Evolutionary conservation across 2,888 invertebrate genomes (phyloP), one percentile per base, ranked within the genome.

Genomic region (Caenorhabditis sinica): DNA sequence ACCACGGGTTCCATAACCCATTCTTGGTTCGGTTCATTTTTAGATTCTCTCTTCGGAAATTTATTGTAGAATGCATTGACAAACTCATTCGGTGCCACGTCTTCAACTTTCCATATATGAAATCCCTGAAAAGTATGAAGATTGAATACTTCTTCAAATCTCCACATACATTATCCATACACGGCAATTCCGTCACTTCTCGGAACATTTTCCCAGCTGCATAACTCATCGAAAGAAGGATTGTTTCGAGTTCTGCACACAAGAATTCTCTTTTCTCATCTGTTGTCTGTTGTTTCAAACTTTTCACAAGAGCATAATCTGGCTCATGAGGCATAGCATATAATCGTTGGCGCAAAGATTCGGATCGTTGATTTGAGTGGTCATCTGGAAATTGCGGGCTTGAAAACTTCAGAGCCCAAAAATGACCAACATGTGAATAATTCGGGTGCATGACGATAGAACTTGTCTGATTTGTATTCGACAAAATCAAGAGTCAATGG

Each of bases 391-490:
- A 13, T 63, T n/a, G n/a, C 20, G 23, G 11, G 20, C 36, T 40
- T 17, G 33, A 23, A 30, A 28, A 20, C 20, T 23, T 33, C 17
- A 4, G 20, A 36, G 11, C 17, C 17, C 23, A n/a, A 49, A 15
- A 51, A 30, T 17, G 51, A 63, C 74, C 74, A 30, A 88, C 88
- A 80, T 53, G 85, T 84, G 75, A 82, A 87, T 25, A 89, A 72
- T 58, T 89, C 88, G 2, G 88, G 88, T 30, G 82, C 85, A 36
- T 85, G 80, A 11, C 82, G 72, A 72, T 87, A 89, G 73, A 89
- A 88, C 68, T 82, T 66, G 51, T 89, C 89, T 11, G 83, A 74
- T 5, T 85, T 75, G 43, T 72, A 84, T 23, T 85, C 69, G 9
- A 88, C 88, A 45, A 86, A 82, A 58, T 86, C 89, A 40, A 86